Base-by-base conservation (phyloP, 2,113 vertebrate genomes). In the Triplophysa siluroides region DNA sequence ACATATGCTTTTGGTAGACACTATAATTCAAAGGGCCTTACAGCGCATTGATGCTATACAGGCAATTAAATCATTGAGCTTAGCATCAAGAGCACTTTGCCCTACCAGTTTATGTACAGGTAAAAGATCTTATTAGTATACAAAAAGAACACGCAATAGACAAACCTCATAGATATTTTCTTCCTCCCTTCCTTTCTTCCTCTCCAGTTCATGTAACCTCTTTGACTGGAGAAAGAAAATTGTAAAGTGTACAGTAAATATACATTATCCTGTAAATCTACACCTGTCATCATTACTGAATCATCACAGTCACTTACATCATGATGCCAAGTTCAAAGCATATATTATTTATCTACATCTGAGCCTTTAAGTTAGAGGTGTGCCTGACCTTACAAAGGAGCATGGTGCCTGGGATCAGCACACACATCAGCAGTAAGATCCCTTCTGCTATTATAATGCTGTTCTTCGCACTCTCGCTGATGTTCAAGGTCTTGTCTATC, bases 91-190 rank as follows among this genome's bases (percentile, higher is more conserved):
- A 12, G 43, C 8, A 11, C 43, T 12, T 11, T 11, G 43, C 10
- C 43, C 43, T 45, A 12, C 10, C 43, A 45, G 43, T 45, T 45
- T 45, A 45, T 12, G 2, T 12, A 45, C 43, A 45, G 43, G 43
- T 11, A 45, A 16, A 63, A 54, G 29, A 23, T 62, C 47, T 33
- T 12, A 62, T 38, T 61, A 19, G 12, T 45, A 26, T 38, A 56
- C 10, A 43, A 1, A 67, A 76, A 76, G 23, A 29, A 16, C 16
- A 3, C 19, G 26, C 19, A 38, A 52, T 52, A 12, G 21, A 80
- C 21, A 78, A 38, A 93, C 93, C 91, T 94, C 91, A 83, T 94
- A 94, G 75, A 94, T 94, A 83, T 94, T 94, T 79, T 94, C 90
- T 80, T 94, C 90, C 50, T 45, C 86, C 47, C 19, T 78, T 14